Evolutionary conservation across 2,888 invertebrate genomes (phyloP).

Genomic region (Neoitamus cyanurus): DNA sequence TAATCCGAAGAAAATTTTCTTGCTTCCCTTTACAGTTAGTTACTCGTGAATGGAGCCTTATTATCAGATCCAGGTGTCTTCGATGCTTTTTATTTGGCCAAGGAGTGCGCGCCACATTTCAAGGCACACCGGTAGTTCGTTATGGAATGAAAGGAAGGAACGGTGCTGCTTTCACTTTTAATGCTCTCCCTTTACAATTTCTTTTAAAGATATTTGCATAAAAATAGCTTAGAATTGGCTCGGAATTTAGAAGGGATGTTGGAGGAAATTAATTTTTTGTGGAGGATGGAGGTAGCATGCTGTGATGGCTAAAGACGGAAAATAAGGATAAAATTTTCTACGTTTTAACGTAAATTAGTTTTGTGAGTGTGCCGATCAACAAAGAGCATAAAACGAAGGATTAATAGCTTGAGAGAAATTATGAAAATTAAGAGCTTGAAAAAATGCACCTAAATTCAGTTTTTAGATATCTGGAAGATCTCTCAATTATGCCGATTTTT

Average conservation of each 20-base stretch:
- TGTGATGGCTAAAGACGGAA: neutral
- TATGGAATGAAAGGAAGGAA: neutral
- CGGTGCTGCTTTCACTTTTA: neutral
- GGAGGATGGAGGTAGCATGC: neutral
- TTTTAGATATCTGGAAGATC: too few relatives aligned
- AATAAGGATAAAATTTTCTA: neutral
- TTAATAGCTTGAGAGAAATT: too few relatives aligned
- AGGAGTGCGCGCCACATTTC: neutral
- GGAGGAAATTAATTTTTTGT: neutral
- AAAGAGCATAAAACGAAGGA: too few relatives aligned
- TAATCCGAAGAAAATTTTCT: slow-evolving; percentile 18
- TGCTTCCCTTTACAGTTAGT: neutral
- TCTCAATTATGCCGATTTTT: too few relatives aligned
- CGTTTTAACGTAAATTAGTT: too few relatives aligned
- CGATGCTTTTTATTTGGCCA: neutral
- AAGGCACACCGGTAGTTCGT: neutral
- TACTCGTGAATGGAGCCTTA: neutral
- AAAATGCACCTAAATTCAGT: too few relatives aligned
- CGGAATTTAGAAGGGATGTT: neutral
- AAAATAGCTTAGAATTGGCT: neutral
- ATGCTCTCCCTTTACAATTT: neutral
- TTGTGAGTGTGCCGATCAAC: too few relatives aligned
- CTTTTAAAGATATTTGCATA: neutral
- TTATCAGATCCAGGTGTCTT: neutral
- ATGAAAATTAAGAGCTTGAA: too few relatives aligned